These are phyloP conservation scores for Gymnoscelis rufifasciata DNA, from an alignment of 2,888 invertebrate genomes.

Conservation along the genomic window DNA sequence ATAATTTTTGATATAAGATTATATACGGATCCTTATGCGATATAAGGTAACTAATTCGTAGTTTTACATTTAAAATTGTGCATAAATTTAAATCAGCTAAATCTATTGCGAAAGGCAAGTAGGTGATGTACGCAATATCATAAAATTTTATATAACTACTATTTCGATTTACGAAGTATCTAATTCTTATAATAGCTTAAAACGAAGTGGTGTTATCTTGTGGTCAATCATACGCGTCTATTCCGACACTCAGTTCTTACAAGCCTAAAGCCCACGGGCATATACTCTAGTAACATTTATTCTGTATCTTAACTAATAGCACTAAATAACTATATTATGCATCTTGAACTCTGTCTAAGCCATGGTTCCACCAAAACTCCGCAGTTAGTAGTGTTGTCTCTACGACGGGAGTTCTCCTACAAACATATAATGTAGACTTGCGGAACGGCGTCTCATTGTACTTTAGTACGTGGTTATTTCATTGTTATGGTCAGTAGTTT, in stretches of 20 bases:
- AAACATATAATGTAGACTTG: conserved; percentile 46
- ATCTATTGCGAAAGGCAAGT: conserved; percentile 71
- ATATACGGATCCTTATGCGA: conserved; percentile 39
- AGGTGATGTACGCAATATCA: conserved; percentile 64
- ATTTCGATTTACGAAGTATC: conserved; percentile 45
- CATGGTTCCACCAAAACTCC: conserved; percentile 55
- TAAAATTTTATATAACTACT: conserved; percentile 37
- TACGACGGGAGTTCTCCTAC: conserved; percentile 59
- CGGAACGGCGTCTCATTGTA: conserved; percentile 38
- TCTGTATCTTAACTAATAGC: conserved; percentile 48
- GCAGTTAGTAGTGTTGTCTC: conserved; percentile 51
- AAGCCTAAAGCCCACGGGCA: conserved; percentile 40
- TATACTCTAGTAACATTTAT: conserved; percentile 45
- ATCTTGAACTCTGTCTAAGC: conserved; percentile 53
- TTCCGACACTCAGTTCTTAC: conserved; percentile 42
- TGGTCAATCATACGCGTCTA: conserved; percentile 50
- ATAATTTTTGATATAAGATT: conserved; percentile 27
- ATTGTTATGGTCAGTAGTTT: conserved; percentile 38
- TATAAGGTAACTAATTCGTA: conserved; percentile 64
- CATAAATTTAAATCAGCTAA: conserved; percentile 61
- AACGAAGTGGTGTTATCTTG: conserved; percentile 65
- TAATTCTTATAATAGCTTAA: conserved; percentile 38
- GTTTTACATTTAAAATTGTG: conserved; percentile 57
- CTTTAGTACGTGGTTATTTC: conserved; percentile 34
- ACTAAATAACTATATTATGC: conserved; percentile 70